Evolutionary conservation across 2,797 vertebrate genomes (phyloP).

Genomic region (Pseudochirops cupreus): DNA sequence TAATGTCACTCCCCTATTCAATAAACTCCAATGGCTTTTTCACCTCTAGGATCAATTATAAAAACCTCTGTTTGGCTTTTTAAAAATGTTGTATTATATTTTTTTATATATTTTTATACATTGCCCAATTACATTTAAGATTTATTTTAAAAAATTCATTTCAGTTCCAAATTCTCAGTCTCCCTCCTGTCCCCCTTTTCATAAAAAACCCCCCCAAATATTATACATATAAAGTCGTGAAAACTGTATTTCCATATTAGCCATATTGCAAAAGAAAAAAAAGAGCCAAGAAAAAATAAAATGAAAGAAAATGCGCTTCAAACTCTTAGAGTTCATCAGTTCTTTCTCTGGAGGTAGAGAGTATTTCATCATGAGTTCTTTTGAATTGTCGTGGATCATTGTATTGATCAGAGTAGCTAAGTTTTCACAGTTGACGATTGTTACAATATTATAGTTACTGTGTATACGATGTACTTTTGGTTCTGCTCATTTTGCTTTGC

Average conservation of each 20-base stretch:
- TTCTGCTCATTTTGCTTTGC: conserved; percentile 32
- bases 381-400: not conserved
- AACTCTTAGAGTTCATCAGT: not conserved
- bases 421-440: not conserved
- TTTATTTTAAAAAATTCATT: not conserved
- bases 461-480: not conserved
- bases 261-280: not conserved
- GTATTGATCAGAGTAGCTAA: not conserved
- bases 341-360: not conserved
- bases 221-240: not conserved
- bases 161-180: not conserved
- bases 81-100: not conserved
- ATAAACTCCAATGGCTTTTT: not conserved
- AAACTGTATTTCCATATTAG: not conserved
- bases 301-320: not conserved
- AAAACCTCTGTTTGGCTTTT: not conserved
- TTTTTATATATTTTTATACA: not conserved
- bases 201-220: not conserved
- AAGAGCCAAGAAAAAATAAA: not conserved
- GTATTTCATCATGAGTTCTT: not conserved
- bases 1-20: not conserved
- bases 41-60: not conserved
- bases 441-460: not conserved
- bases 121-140: not conserved
- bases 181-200: not conserved